Evolutionary conservation across 2,113 vertebrate genomes (phyloP), one percentile per base, ranked within the genome.

Genomic region (Pseudorectes ferrugineus): DNA sequence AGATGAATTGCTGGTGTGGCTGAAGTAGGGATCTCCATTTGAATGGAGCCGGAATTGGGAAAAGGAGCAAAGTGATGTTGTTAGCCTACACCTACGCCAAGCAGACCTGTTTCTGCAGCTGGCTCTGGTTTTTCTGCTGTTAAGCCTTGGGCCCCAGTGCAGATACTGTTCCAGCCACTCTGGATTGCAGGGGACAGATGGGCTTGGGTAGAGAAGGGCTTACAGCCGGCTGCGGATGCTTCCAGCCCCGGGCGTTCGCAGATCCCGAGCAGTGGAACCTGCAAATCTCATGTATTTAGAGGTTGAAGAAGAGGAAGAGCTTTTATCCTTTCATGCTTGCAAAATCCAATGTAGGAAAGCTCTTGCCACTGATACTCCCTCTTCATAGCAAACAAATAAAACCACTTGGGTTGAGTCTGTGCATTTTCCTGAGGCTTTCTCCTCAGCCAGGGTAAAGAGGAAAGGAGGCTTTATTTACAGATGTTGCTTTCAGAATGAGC

Each of bases 221-320:
- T 42, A 6, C 16, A 58, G 66, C 31, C 0, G 4, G 17, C 89
- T 59, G 48, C 1, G 0, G 72, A 79, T 83, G 51, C 67, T 86
- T 48, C 63, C 81, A 62, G 71, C 75, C 66, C 58, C 0, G 0
- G 62, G 70, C 8, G 0, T 15, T 28, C 0, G 0, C 23, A 8
- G 54, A 73, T 85, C 40, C 3, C 3, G 23, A n/a, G 72, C 82
- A 31, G 35, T 63, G 55, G 67, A 90, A 95, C 86, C 79, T 82
- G 78, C 43, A 40, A 36, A 61, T 73, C 71, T 73, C 13, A 0
- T 0, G 0, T 89, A 8, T 73, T 77, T 75, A 68, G 61, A 68
- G 36, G 36, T 3, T 48, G 80, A 92, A 74, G 72, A 92, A 51
- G 43, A 88, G 35, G 54, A 76, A 77, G 28, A 63, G n/a, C 61